phyloP scores from a whole-genome alignment of 2,888 invertebrate genomes.

The Luperina testacea region DNA sequence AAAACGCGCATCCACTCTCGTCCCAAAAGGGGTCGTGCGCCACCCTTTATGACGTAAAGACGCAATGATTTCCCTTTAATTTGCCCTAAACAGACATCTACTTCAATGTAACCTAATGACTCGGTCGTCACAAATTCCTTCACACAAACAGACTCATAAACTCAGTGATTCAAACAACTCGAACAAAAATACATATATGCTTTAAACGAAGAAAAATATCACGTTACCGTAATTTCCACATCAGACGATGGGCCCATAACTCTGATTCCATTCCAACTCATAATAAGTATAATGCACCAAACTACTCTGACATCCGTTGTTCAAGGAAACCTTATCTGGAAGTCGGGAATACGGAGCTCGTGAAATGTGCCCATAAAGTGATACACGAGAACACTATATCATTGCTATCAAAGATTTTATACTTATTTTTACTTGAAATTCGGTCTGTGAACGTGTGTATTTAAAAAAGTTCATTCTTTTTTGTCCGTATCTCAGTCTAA shows the following conservation, averaged over 20 bases:
- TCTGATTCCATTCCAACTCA: conserved; percentile 24
- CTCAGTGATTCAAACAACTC: conserved; percentile 2
- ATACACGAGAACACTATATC: conserved; percentile 25
- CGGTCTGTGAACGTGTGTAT: background rate
- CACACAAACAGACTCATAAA: conserved; percentile 21
- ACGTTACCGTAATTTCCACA: conserved; percentile 20
- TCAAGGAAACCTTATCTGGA: conserved; percentile 37
- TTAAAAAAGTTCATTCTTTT: background rate
- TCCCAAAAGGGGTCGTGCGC: no score
- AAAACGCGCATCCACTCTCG: no score
- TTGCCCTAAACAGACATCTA: no score
- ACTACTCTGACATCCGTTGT: conserved; percentile 37
- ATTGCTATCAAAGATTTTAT: conserved; percentile 31
- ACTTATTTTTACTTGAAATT: conserved; percentile 16
- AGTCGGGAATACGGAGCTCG: conserved; percentile 9
- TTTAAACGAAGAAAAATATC: conserved; percentile 18
- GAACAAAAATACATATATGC: background rate
- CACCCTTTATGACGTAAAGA: no score
- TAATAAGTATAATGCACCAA: conserved; percentile 9
- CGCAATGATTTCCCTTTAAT: no score
- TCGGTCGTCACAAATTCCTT: no score
- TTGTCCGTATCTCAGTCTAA: background rate
- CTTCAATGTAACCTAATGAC: no score
- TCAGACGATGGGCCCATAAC: conserved; percentile 19
- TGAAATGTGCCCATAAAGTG: conserved; percentile 23